Percentiles rank a stretch among this genome's conserved stretches.
Conservation (phyloP, 1,140 invertebrate species). For the Drosophila ananassae region DNA sequence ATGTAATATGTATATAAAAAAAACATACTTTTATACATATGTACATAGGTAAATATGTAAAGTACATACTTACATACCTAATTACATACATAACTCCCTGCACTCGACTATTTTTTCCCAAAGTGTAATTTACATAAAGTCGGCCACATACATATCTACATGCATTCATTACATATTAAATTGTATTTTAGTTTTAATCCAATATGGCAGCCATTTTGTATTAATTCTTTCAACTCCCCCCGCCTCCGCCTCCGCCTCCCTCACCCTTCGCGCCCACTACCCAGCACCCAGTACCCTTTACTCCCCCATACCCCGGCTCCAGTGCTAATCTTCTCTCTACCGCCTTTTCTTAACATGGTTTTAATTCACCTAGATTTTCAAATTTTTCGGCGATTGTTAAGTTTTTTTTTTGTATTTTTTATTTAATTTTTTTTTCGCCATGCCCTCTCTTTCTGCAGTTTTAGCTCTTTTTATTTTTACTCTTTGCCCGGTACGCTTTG, state of each 20-base stretch:
- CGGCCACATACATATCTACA: background rate
- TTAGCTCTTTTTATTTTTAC: slow-evolving; percentile 57
- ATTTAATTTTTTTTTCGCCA: slow-evolving; percentile 8
- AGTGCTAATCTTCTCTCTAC: background rate
- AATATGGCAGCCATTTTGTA: slow-evolving; percentile 83
- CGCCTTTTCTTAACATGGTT: slow-evolving; percentile 31
- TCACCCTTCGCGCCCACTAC: slow-evolving; percentile 25
- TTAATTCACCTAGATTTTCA: slow-evolving; percentile 76
- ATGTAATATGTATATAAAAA: slow-evolving; percentile 26
- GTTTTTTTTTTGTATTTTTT: slow-evolving; percentile 7
- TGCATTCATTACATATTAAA: slow-evolving; percentile 67
- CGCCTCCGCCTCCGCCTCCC: slow-evolving; percentile 30
- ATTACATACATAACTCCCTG: slow-evolving; percentile 8
- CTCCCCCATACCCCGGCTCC: background rate
- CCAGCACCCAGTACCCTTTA: slow-evolving; percentile 20
- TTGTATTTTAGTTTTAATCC: slow-evolving; percentile 82
- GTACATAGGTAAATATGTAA: slow-evolving; percentile 22
- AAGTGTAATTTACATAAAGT: slow-evolving; percentile 37
- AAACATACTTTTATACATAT: slow-evolving; percentile 30
- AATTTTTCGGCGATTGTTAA: slow-evolving; percentile 51
- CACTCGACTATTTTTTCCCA: slow-evolving; percentile 25
- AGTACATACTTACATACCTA: slow-evolving; percentile 33
- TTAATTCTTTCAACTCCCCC: slow-evolving; percentile 68
- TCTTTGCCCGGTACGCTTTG: slow-evolving; percentile 53
- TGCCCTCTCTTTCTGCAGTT: slow-evolving; percentile 57